Conservation (phyloP, 2,113 vertebrate species). For the Merops nubicus region DNA sequence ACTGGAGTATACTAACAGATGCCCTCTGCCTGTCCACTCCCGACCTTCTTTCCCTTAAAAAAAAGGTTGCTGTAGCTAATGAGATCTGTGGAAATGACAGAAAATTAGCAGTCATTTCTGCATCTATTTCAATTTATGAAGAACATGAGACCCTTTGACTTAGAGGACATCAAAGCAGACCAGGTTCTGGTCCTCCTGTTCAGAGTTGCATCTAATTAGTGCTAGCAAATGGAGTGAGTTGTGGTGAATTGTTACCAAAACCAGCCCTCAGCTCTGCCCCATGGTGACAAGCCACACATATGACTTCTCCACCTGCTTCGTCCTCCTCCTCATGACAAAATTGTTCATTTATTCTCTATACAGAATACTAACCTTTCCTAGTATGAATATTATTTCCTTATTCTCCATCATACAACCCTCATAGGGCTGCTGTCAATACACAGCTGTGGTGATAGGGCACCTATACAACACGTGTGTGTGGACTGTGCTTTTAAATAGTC, state of each 20-base stretch:
- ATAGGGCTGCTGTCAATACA: background rate
- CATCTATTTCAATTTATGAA: background rate
- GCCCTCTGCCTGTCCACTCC: background rate
- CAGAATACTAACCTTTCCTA: background rate
- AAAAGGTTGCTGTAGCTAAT: background rate
- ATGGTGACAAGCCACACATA: accelerated
- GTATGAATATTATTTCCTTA: background rate
- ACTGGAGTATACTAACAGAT: background rate
- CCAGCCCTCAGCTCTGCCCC: background rate
- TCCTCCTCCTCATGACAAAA: background rate
- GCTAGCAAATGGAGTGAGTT: background rate
- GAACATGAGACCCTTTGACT: background rate
- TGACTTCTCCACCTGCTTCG: background rate
- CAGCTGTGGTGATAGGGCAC: too few species aligned
- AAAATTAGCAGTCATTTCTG: background rate
- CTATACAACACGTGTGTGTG: accelerated
- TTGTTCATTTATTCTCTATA: background rate
- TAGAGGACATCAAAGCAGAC: background rate
- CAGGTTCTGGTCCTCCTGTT: background rate
- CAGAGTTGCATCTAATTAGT: background rate
- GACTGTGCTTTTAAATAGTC: background rate
- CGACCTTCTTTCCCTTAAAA: background rate
- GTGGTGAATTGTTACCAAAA: background rate
- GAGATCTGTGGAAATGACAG: background rate
- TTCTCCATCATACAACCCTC: background rate